A percentile compares a stretch with the other conserved stretches of the same genome.
Evolutionary conservation across 2,888 invertebrate genomes (phyloP).

Genomic region (Apamea epomidion): DNA sequence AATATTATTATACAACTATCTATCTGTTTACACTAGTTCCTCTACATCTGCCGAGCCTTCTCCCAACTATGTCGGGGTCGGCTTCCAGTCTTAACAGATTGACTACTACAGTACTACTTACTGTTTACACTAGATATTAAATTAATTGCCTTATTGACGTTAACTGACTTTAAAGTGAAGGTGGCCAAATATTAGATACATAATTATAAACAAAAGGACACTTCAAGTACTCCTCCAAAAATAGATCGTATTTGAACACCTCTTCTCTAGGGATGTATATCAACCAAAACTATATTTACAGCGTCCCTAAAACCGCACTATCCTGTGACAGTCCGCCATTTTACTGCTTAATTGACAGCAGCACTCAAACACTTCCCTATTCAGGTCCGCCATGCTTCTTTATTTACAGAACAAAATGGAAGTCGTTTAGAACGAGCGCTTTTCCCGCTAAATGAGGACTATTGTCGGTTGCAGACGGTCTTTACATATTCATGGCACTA

Average conservation of each 20-base stretch:
- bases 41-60: background rate
- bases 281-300: too few species aligned
- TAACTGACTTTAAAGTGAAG: background rate
- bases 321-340: background rate
- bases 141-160: background rate
- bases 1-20: background rate
- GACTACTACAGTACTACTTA: background rate
- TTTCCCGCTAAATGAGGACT: slow-evolving; percentile 43
- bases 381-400: slow-evolving; percentile 16
- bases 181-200: background rate
- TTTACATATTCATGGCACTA: slow-evolving; percentile 47
- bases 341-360: slow-evolving; percentile 25
- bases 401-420: slow-evolving; percentile 52
- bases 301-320: background rate
- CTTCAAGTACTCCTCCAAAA: background rate
- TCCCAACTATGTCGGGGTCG: background rate
- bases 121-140: background rate
- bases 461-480: slow-evolving; percentile 48
- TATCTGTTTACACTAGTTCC: background rate
- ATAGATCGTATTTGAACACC: too few species aligned
- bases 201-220: background rate
- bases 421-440: slow-evolving; percentile 26
- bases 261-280: background rate
- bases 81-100: background rate
- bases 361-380: slow-evolving; percentile 2